Conservation (phyloP, 2,888 invertebrate genomes). For the Leptura quadrifasciata region DNA sequence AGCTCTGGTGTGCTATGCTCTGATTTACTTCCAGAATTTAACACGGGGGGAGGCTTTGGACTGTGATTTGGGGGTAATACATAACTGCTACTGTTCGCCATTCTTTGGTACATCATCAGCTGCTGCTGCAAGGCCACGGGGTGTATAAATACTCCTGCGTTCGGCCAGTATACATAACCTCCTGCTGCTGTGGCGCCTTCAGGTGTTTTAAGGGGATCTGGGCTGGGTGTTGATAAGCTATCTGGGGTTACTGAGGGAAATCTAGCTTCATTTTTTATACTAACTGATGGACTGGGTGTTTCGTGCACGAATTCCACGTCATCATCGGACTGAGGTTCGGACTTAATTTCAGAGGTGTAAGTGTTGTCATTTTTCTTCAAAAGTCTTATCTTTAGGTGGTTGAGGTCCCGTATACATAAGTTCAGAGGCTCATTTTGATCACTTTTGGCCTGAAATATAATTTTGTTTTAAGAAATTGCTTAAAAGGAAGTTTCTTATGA, state of each 20-base stretch:
- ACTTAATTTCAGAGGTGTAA: constrained; percentile 79
- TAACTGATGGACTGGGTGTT: constrained; percentile 65
- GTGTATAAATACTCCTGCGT: constrained; percentile 83
- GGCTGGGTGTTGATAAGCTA: constrained; percentile 74
- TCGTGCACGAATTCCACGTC: constrained; percentile 73
- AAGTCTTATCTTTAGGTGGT: constrained; percentile 81
- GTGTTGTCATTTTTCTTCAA: constrained; percentile 78
- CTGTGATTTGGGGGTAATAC: constrained; percentile 65
- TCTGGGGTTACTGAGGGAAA: constrained; percentile 60
- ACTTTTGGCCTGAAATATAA: constrained; percentile 46
- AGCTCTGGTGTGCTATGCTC: constrained; percentile 62
- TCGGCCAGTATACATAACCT: constrained; percentile 83
- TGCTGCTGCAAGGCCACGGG: constrained; percentile 84
- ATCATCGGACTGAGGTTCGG: constrained; percentile 77
- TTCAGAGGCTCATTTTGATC: constrained; percentile 86
- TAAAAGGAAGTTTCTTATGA: not conserved
- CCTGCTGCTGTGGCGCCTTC: constrained; percentile 71
- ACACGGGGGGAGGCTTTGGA: constrained; percentile 63
- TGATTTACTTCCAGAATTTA: constrained; percentile 45
- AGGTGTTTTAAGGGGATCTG: constrained; percentile 72
- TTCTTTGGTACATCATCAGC: constrained; percentile 84
- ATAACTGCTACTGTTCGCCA: constrained; percentile 77
- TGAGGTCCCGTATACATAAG: constrained; percentile 86
- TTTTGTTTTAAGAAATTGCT: not conserved
- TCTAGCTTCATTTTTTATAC: constrained; percentile 57